A percentile compares a stretch with the other conserved stretches of the same genome.
Conservation (phyloP, 2,797 vertebrate genomes). For the Etheostoma nigrum region DNA sequence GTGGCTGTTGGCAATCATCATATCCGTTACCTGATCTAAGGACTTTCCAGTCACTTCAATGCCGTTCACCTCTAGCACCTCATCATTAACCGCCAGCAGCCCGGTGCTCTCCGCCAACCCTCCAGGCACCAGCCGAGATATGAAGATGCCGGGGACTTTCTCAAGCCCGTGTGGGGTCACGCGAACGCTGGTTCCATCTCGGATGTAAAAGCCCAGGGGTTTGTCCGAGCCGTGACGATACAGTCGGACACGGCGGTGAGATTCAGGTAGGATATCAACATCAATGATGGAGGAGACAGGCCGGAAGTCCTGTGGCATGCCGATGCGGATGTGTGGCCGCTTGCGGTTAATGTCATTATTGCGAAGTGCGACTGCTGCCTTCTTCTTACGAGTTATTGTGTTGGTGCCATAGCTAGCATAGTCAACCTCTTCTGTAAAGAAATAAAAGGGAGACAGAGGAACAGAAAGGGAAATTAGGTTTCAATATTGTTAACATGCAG, state of each 20-base stretch:
- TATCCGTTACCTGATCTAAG: constrained; percentile 98
- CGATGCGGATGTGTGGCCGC: constrained; percentile 93
- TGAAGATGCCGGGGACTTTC: constrained; percentile 98
- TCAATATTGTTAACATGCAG: not conserved
- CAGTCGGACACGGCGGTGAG: constrained; percentile 94
- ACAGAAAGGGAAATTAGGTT: constrained; percentile 3
- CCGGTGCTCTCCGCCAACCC: constrained; percentile 97
- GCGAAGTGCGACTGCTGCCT: constrained; percentile 91
- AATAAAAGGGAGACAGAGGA: constrained; percentile 15
- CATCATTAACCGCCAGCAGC: constrained; percentile 96
- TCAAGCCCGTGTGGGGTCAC: constrained; percentile 97
- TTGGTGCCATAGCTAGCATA: constrained; percentile 92
- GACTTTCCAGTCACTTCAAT: constrained; percentile 98
- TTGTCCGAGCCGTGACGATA: constrained; percentile 96
- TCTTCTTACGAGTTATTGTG: constrained; percentile 92
- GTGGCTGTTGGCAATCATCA: constrained; percentile 99
- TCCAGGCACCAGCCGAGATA: constrained; percentile 96
- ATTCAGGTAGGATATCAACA: constrained; percentile 97
- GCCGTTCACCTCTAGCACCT: constrained; percentile 98
- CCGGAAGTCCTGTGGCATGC: constrained; percentile 96
- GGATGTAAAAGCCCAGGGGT: constrained; percentile 97
- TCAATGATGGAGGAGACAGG: constrained; percentile 98
- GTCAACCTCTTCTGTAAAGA: constrained; percentile 93
- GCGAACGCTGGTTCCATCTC: constrained; percentile 94
- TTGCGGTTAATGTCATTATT: constrained; percentile 92